Base-by-base conservation (phyloP, 1,140 invertebrate species). In the Micrasema longulum region DNA sequence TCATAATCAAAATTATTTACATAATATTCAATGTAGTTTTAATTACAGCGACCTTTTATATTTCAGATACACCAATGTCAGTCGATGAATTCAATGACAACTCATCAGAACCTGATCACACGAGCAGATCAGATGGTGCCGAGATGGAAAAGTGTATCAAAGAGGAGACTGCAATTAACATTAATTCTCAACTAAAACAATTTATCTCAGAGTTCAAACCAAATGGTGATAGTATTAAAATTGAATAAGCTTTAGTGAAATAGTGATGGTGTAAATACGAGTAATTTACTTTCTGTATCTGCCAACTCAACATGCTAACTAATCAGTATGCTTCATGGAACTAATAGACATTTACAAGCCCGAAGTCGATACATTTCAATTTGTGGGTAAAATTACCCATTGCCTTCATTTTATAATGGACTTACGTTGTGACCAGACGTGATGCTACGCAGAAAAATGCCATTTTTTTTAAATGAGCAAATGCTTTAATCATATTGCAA, bases 1-100 rank as follows among this genome's bases (percentile, higher is more conserved):
- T n/a, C n/a, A n/a, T 41, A 14, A 1, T 7, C n/a, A 55, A 1
- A 7, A 12, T 1, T 9, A 3, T 31, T n/a, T 55, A 55, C 1
- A 10, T 55, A 1, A 55, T 23, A 68, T 31, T n/a, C 16, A 38
- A 18, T 20, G 12, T 62, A 11, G 12, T 18, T 9, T 10, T n/a
- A n/a, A n/a, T n/a, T n/a, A n/a, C n/a, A n/a, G n/a, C 26, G 7
- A 31, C 26, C n/a, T 31, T 64, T 47, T 31, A 26, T 26, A n/a
- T 63, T 66, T 31, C 48, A 76, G 74, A 76, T 73, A 76, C 74
- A 5, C 74, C 74, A 5, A 73, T 76, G 74, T 57, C 63, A 1
- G 16, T 76, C 6, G 74, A 76, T 22, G 74, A 76, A 43, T 23
- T 76, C 12, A 69, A 71, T 52, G 74, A 76, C 66, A 76, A 53